Evolutionary conservation across 2,113 vertebrate genomes (phyloP).

Genomic region (Morphnarchus princeps): DNA sequence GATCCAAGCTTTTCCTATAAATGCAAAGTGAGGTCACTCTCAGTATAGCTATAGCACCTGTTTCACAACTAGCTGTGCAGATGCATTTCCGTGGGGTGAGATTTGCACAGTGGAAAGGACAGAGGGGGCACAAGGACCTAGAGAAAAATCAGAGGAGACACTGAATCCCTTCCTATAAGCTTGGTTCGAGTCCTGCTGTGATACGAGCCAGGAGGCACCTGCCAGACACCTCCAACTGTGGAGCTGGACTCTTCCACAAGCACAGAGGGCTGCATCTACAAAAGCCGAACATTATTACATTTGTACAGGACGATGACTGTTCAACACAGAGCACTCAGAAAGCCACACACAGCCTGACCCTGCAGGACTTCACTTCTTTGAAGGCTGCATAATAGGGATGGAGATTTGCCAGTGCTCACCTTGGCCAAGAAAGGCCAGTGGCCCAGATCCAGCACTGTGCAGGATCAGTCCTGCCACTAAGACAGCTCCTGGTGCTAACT

Average conservation of each 20-base stretch:
- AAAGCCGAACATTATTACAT: rapidly evolving
- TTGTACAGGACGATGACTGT: rapidly evolving
- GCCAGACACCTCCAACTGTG: neutral
- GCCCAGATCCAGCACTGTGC: neutral
- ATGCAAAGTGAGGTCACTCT: conserved; percentile 4
- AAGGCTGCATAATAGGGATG: neutral
- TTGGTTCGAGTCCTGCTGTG: rapidly evolving
- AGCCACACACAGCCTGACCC: neutral
- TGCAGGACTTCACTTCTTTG: neutral
- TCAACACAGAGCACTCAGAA: neutral
- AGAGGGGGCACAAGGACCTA: neutral
- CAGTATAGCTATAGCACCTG: neutral
- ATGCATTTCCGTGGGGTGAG: neutral
- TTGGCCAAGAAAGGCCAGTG: neutral
- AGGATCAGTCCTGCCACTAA: rapidly evolving
- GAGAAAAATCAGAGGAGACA: neutral
- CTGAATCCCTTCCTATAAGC: neutral
- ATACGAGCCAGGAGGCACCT: neutral
- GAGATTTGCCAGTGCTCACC: neutral
- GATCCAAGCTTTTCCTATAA: conserved; percentile 89
- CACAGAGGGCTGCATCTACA: rapidly evolving
- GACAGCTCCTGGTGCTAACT: neutral
- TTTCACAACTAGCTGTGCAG: neutral
- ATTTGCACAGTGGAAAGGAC: neutral
- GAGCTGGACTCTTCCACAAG: neutral